phyloP scores from a whole-genome alignment of 2,797 vertebrate genomes.

The Spheniscus humboldti region DNA sequence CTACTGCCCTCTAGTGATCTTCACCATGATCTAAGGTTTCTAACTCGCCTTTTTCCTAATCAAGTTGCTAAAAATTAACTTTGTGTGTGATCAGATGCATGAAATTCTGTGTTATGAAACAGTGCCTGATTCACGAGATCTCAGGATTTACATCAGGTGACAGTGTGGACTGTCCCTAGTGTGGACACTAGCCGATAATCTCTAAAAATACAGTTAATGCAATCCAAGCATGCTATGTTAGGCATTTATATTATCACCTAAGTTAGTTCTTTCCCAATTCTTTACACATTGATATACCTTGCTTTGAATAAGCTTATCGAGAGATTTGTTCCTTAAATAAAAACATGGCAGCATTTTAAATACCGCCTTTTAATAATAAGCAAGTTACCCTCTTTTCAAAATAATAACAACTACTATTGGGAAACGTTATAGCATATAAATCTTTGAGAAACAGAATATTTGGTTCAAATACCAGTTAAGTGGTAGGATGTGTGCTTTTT shows the following conservation, averaged over 20 bases:
- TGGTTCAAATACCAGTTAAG: not conserved
- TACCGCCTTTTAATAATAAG: not conserved
- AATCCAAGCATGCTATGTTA: not conserved
- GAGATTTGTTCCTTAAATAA: not conserved
- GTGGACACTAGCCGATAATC: not conserved
- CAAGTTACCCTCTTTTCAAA: not conserved
- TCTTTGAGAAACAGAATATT: not conserved
- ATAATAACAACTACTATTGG: not conserved
- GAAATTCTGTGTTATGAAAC: not conserved
- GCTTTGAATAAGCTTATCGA: not conserved
- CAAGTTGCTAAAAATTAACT: not conserved
- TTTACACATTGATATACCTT: not conserved
- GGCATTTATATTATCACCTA: not conserved
- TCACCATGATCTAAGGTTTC: not conserved
- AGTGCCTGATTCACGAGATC: not conserved
- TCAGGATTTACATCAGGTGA: not conserved
- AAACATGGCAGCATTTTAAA: not conserved
- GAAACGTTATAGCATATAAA: not conserved
- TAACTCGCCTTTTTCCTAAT: not conserved
- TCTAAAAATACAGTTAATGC: not conserved
- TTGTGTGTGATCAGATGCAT: not conserved
- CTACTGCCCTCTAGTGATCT: conserved; percentile 59
- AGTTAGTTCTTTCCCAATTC: not conserved
- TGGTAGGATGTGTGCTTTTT: not conserved
- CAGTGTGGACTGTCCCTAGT: not conserved